These are phyloP conservation scores for Erpobdella octoculata DNA, from an alignment of 2,888 invertebrate species.

Conservation along the genomic window DNA sequence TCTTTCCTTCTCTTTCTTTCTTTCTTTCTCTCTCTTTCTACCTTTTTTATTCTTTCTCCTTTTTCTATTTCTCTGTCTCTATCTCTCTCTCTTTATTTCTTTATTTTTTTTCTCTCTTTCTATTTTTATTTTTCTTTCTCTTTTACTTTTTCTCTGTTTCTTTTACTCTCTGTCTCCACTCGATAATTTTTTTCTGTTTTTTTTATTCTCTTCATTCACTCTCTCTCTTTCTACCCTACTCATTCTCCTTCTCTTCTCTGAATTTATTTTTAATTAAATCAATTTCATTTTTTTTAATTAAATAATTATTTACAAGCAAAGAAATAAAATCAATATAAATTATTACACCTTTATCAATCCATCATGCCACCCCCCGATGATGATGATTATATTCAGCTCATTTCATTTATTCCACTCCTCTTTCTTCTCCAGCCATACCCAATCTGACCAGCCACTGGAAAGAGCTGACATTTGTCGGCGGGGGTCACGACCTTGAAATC, in stretches of 20 bases:
- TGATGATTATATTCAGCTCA: neutral
- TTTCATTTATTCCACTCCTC: neutral
- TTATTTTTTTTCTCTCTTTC: neutral
- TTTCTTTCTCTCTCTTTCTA: neutral
- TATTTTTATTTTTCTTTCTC: neutral
- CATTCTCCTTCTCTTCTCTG: neutral
- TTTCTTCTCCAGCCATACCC: conserved; percentile 4
- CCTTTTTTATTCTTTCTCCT: neutral
- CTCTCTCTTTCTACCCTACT: neutral
- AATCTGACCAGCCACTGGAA: neutral
- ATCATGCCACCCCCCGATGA: neutral
- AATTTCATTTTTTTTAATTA: neutral
- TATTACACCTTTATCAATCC: too few species aligned
- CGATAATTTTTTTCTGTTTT: neutral
- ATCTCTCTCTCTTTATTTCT: neutral
- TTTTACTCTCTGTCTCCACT: neutral
- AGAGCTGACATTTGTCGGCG: conserved; percentile 6
- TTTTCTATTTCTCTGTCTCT: neutral
- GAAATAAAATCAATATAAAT: neutral
- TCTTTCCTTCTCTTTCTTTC: neutral
- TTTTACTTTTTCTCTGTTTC: neutral
- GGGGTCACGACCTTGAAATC: conserved; percentile 30
- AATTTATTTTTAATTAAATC: neutral
- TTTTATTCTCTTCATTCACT: neutral
- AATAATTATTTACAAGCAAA: neutral